Conservation (phyloP, 2,113 vertebrate species). For the Lepus americanus region DNA sequence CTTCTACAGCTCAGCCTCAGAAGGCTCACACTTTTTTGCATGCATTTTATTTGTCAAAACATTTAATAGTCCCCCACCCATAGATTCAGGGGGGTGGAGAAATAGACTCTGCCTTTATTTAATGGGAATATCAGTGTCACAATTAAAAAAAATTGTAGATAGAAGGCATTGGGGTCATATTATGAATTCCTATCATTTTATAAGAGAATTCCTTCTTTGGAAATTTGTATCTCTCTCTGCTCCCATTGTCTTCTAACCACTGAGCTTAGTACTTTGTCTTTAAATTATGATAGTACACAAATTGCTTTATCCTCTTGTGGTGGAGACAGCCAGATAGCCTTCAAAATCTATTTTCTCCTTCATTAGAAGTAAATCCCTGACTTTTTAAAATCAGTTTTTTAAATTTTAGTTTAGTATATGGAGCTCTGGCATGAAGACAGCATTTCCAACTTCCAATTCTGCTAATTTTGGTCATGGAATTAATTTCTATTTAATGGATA, state of each 20-base stretch:
- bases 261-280: neutral
- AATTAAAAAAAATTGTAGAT: neutral
- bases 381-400: neutral
- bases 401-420: neutral
- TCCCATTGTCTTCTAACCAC: neutral
- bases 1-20: neutral
- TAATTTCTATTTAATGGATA: neutral
- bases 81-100: neutral
- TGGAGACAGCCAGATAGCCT: neutral
- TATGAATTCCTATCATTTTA: neutral
- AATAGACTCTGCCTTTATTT: neutral
- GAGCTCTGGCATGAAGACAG: neutral
- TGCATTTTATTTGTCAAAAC: neutral
- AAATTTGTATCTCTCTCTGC: neutral
- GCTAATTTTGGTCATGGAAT: neutral
- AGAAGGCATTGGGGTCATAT: neutral
- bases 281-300: neutral
- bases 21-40: neutral
- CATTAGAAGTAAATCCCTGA: neutral
- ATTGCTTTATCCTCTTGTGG: neutral
- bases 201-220: neutral
- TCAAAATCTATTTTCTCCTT: neutral
- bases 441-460: neutral
- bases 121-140: neutral
- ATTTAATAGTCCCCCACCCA: neutral